These are phyloP conservation scores for Takifugu flavidus DNA, from an alignment of 2,113 vertebrate genomes.

Conservation along the genomic window DNA sequence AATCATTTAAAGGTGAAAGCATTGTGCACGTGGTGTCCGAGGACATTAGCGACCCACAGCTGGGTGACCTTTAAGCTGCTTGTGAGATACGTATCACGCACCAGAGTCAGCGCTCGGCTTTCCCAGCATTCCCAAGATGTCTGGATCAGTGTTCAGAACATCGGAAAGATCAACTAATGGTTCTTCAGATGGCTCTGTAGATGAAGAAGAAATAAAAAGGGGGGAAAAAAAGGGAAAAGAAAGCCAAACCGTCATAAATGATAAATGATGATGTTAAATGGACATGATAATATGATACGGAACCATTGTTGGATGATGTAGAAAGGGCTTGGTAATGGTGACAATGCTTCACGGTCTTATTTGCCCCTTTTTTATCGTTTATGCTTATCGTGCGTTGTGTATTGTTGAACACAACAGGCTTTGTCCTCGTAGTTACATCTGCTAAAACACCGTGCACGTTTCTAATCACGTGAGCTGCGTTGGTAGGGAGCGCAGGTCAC, in stretches of 20 bases:
- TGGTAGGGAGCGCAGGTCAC: too few relatives aligned
- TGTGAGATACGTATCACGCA: constrained; percentile 69
- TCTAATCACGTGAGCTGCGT: too few relatives aligned
- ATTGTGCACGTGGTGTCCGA: constrained; percentile 37
- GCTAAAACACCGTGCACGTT: too few relatives aligned
- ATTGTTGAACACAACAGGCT: background rate
- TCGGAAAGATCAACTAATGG: constrained; percentile 93
- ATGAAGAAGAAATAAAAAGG: constrained; percentile 33
- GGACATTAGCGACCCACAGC: constrained; percentile 23
- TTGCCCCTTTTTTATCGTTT: too few relatives aligned
- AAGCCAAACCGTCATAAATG: constrained; percentile 63
- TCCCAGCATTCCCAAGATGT: constrained; percentile 95
- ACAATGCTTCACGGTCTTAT: background rate
- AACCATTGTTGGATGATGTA: constrained; percentile 21
- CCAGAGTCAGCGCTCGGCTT: constrained; percentile 89
- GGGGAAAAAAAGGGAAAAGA: constrained; percentile 36
- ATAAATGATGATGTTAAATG: constrained; percentile 59
- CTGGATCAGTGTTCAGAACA: constrained; percentile 93
- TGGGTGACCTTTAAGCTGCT: constrained; percentile 36
- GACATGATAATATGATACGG: constrained; percentile 44
- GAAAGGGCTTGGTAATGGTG: background rate
- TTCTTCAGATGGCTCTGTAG: constrained; percentile 83
- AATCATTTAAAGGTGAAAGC: constrained; percentile 27
- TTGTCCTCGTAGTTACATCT: too few relatives aligned
- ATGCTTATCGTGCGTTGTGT: too few relatives aligned